Evolutionary conservation across 37 sponge, comb jelly and placozoan species (phyloP), one percentile per base, ranked within the genome.

Genomic region (Theonella swinhoei): DNA sequence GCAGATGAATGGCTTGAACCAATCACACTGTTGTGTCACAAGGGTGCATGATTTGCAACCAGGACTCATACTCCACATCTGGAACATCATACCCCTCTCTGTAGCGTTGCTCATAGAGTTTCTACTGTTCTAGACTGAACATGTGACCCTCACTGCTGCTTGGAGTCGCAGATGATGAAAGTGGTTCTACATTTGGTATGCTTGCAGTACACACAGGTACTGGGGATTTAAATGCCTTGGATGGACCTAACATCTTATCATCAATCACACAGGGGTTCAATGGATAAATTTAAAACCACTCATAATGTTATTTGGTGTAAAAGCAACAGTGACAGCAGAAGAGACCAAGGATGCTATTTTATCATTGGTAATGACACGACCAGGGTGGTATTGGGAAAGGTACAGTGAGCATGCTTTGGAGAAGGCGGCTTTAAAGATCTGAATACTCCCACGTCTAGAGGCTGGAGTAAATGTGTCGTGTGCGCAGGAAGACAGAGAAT

Each of bases 391-490:
- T 14, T 72, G 24, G 0, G 77, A 33, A 0, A 90, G 20, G 41
- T 83, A 85, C 26, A 43, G 42, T 11, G 31, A 68, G 77, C 86
- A 90, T 1, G 76, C 85, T 39, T 80, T 90, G 43, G 43, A 47
- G 72, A 85, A 90, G 26, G 61, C 34, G 40, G 62, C 23, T 63
- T 84, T 85, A 37, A 90, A 83, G 81, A 72, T 41, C 83, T 83
- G 73, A 83, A 89, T 1, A 88, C 79, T 3, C 84, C 75, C 3
- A 89, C 70, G 40, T 89, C 84, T 29, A 88, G 65, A 3, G 80
- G 90, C 31, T 89, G 90, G 1, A 89, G 80, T 39, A 89, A 78
- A 32, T 89, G 90, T 0, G 75, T 89, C 2, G 80, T 79, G 54
- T 89, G 90, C 0, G 90, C 41, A n/a, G 90, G 90, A 0, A 83